Base-by-base conservation (phyloP, 2,888 invertebrate species). In the Psococerastis gibbosa region DNA sequence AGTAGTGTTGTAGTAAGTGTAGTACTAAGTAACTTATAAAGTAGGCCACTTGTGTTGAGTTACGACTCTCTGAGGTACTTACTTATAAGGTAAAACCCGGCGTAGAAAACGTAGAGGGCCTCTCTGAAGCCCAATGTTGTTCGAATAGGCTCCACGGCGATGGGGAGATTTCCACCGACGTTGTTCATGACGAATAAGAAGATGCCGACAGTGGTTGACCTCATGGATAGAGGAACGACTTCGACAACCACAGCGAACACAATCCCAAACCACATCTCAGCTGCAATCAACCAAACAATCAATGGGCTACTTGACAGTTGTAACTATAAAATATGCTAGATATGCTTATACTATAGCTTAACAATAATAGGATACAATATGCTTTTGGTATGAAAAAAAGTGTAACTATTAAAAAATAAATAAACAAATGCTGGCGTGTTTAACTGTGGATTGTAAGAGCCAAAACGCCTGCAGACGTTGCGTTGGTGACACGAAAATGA, bases 211-310 rank as follows among this genome's bases (percentile, higher is more conserved):
- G 84, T 81, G 32, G 85, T 84, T 3, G 87, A 87, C 38, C 88
- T 70, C 11, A 85, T 73, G 4, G 76, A 71, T 38, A 83, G 56
- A 0, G 87, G 87, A 2, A 88, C 85, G 48, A 88, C 81, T 64
- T 88, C 88, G 2, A 89, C 85, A 2, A 89, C 68, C 55, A 88
- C 81, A 2, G 88, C 87, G 60, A 88, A 88, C 3, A 88, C 76
- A 49, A 89, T 87, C 41, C 88, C 88, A 61, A 88, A 88, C 88
- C 88, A 89, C 87, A 87, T 88, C 65, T 88, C 88, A 54, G 88
- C 87, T 81, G 65, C 8, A 65, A 65, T 45, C 20, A 46, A 47
- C n/a, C n/a, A 32, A 6, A 16, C 17, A 13, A 9, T 45, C 22
- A 6, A 18, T 11, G 5, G n/a, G n/a, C n/a, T n/a, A n/a, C n/a